phyloP scores from a whole-genome alignment of 2,888 invertebrate species.

The Theodoxus fluviatilis region DNA sequence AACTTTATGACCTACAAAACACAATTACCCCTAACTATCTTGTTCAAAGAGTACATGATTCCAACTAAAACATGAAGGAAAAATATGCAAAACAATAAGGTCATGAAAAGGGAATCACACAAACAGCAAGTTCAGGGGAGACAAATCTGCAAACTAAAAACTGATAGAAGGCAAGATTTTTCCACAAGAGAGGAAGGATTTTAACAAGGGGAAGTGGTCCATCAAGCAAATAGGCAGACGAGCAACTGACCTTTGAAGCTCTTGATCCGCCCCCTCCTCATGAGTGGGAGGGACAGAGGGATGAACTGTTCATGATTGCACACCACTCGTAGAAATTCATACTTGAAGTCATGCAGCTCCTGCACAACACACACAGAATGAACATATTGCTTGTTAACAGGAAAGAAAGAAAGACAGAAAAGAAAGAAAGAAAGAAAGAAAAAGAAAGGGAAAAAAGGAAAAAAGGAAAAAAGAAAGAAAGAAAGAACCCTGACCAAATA shows the following conservation, averaged over 20 bases:
- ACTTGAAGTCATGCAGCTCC: slow-evolving; percentile 87
- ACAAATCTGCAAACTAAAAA: too few relatives aligned
- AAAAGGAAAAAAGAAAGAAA: not conserved
- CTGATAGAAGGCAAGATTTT: too few relatives aligned
- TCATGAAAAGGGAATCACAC: not conserved
- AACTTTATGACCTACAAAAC: too few relatives aligned
- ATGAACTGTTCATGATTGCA: slow-evolving; percentile 95
- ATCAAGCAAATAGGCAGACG: too few relatives aligned
- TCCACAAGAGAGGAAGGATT: too few relatives aligned
- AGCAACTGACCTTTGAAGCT: slow-evolving; percentile 65
- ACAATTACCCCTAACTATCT: too few relatives aligned
- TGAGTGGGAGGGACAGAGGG: slow-evolving; percentile 84
- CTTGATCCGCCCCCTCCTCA: slow-evolving; percentile 62
- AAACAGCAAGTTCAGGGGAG: too few relatives aligned
- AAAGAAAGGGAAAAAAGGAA: not conserved
- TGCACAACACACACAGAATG: too few relatives aligned
- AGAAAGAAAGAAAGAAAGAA: not conserved
- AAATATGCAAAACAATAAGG: slow-evolving; percentile 26
- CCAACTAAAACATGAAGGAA: too few relatives aligned
- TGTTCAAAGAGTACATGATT: too few relatives aligned
- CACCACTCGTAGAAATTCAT: slow-evolving; percentile 87
- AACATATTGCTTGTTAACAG: not conserved
- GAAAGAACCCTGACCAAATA: not conserved
- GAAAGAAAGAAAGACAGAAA: not conserved
- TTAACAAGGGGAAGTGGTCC: too few relatives aligned